phyloP scores from a whole-genome alignment of 2,797 vertebrate species.

The Artibeus jamaicensis region DNA sequence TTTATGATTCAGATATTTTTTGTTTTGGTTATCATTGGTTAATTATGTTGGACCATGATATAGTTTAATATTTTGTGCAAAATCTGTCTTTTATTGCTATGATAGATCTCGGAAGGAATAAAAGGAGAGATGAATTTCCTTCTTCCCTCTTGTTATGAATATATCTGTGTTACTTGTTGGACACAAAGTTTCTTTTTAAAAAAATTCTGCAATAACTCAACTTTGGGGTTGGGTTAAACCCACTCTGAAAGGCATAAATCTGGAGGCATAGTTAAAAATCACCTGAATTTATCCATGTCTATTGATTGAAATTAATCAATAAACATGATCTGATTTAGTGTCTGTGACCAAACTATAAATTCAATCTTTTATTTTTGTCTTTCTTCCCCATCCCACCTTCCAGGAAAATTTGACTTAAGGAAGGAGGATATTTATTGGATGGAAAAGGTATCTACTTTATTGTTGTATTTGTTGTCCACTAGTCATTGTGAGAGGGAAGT shows the following conservation, averaged over 20 bases:
- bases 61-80: not conserved
- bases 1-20: not conserved
- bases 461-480: not conserved
- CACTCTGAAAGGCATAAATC: constrained; percentile 40
- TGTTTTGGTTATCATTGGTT: not conserved
- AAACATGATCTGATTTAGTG: constrained; percentile 66
- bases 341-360: constrained; percentile 26
- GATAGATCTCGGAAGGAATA: not conserved
- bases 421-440: not conserved
- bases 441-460: not conserved
- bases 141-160: not conserved
- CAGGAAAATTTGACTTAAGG: not conserved
- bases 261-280: constrained; percentile 57
- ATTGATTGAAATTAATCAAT: constrained; percentile 67
- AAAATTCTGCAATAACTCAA: not conserved
- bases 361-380: constrained; percentile 48
- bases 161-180: not conserved
- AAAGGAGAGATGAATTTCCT: not conserved
- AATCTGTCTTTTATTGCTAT: not conserved
- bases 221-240: not conserved
- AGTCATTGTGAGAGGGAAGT: not conserved
- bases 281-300: constrained; percentile 60
- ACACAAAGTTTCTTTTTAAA: not conserved
- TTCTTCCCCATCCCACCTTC: not conserved
- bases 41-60: not conserved